Base-by-base conservation (phyloP, 2,888 invertebrate species). In the Sarcophaga caerulescens region DNA sequence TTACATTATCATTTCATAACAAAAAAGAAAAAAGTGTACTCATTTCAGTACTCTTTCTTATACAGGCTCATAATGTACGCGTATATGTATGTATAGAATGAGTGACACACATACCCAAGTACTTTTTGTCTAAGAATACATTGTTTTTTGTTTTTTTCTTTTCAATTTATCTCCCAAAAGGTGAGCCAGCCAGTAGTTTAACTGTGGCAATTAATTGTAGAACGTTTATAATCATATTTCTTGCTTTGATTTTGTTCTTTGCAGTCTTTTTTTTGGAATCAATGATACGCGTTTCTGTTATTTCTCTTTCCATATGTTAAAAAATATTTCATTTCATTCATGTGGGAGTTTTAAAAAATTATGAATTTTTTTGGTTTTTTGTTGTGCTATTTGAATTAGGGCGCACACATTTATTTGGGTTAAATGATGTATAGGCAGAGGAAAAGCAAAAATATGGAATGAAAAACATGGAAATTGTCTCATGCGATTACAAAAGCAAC, bases 181-280 rank as follows among this genome's bases (percentile, higher is more conserved):
- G 86, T 84, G 81, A 86, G 84, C 84, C 77, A 84, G 84, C 74
- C 77, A 84, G 85, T 86, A 74, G 73, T 73, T 74, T 77, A 86
- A 86, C 81, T 86, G 86, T 81, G 84, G 84, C 74, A 86, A 86
- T 86, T 86, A 86, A 84, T 86, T 84, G 81, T 84, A 45, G 66
- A 78, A 68, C 77, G 81, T 86, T 84, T 81, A 66, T 83, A 81
- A 81, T 81, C 73, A 81, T 86, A 76, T 78, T 35, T 71, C 76
- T 80, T 74, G 45, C 35, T 65, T 8, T 35, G 5, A 74, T 21
- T 71, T 80, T 63, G 57, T 73, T 69, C 35, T 74, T 75, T 75
- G 23, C 52, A 52, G 21, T 77, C 71, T 47, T n/a, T 17, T 52
- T 52, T 52, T 14, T 12, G 47, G 75, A 47, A n/a, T n/a, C 19